phyloP scores from a whole-genome alignment of 2,888 invertebrate species.

The Rhingia campestris region DNA sequence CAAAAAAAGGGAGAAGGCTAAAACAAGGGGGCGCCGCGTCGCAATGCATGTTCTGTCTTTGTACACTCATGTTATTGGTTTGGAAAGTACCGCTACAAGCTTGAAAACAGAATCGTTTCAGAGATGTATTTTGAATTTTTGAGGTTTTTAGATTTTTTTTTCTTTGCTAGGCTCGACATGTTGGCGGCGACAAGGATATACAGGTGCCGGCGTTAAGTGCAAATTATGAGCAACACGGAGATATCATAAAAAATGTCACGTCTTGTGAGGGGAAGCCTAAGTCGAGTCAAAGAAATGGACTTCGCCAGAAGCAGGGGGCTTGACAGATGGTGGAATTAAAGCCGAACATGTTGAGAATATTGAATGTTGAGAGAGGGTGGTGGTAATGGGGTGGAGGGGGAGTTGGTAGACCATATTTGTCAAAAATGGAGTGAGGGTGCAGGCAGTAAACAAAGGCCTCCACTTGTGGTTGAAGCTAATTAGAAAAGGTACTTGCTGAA shows the following conservation, averaged over 20 bases:
- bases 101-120: slow-evolving; percentile 14
- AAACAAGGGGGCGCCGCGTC: slow-evolving; percentile 30
- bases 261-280: slow-evolving; percentile 48
- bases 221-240: slow-evolving; percentile 34
- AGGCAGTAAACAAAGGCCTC: too few species aligned
- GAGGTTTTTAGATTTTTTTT: slow-evolving; percentile 15
- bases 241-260: slow-evolving; percentile 66
- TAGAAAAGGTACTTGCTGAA: too few species aligned
- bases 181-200: slow-evolving; percentile 14
- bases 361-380: neutral
- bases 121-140: slow-evolving; percentile 15
- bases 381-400: too few species aligned
- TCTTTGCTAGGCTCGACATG: slow-evolving; percentile 17
- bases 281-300: slow-evolving; percentile 7
- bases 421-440: too few species aligned
- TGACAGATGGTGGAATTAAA: slow-evolving; percentile 14
- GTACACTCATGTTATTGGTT: slow-evolving; percentile 39
- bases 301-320: neutral
- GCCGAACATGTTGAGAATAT: slow-evolving; percentile 14
- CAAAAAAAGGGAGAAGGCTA: slow-evolving; percentile 54
- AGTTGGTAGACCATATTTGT: too few species aligned
- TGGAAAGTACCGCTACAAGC: slow-evolving; percentile 4
- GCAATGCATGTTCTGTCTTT: slow-evolving; percentile 31
- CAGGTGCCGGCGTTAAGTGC: slow-evolving; percentile 43
- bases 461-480: too few species aligned